Evolutionary conservation across 2,888 invertebrate genomes (phyloP).

Genomic region (Globia sparganii): DNA sequence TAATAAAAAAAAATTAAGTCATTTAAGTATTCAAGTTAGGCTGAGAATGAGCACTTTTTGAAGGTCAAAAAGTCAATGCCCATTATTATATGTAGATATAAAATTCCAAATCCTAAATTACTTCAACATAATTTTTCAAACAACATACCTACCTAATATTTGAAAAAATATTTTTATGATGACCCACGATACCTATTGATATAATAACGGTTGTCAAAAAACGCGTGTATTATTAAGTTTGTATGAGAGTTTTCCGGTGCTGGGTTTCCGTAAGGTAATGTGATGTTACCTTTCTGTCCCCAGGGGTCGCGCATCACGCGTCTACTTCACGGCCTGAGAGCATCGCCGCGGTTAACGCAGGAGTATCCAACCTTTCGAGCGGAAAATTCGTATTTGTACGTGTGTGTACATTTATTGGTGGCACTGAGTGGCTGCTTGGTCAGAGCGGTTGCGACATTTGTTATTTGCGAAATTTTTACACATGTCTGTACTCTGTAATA

Average conservation of each 20-base stretch:
- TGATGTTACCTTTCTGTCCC: conserved; percentile 64
- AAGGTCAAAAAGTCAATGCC: too few relatives aligned
- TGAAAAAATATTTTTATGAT: neutral
- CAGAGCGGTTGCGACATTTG: conserved; percentile 18
- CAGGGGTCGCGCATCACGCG: conserved; percentile 59
- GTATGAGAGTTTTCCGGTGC: conserved; percentile 55
- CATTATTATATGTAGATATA: neutral
- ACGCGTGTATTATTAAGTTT: conserved; percentile 61
- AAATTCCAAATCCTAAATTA: conserved; percentile 4
- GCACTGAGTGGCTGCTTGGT: conserved; percentile 38
- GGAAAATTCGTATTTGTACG: conserved; percentile 53
- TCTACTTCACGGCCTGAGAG: conserved; percentile 60
- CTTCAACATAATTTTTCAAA: neutral
- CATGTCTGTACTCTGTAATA: too few relatives aligned
- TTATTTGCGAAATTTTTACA: neutral
- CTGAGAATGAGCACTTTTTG: too few relatives aligned
- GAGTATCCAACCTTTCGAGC: conserved; percentile 58
- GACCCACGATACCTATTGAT: conserved; percentile 2
- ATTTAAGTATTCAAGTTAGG: too few relatives aligned
- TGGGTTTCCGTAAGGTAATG: conserved; percentile 63
- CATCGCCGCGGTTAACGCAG: conserved; percentile 56
- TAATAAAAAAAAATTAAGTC: too few relatives aligned
- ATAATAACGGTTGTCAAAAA: conserved; percentile 28
- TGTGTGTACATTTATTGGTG: conserved; percentile 43
- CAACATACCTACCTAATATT: neutral